Percentiles rank a stretch among this genome's conserved stretches.
Evolutionary conservation across 2,888 invertebrate genomes (phyloP).

Genomic region (Lymantria monacha): DNA sequence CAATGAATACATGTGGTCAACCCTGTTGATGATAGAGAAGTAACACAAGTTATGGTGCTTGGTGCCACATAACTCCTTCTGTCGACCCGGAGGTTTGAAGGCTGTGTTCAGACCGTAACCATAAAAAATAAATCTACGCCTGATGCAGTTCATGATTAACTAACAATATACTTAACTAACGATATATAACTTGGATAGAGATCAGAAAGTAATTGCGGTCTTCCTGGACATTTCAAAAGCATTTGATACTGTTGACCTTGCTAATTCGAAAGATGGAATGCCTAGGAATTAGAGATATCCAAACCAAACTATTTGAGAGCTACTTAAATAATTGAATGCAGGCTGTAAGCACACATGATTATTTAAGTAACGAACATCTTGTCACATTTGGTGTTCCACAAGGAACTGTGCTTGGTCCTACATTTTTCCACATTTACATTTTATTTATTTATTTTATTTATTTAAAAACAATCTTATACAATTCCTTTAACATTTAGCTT

Average conservation of each 20-base stretch:
- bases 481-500: too few relatives aligned
- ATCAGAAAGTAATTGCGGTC: constrained; percentile 2
- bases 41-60: too few relatives aligned
- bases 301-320: background rate
- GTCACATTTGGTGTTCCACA: background rate
- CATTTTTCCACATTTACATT: background rate
- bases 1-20: too few relatives aligned
- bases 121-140: constrained; percentile 6
- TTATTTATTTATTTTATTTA: too few relatives aligned
- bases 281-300: background rate
- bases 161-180: constrained; percentile 1
- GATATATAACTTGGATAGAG: constrained; percentile 4
- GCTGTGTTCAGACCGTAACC: too few relatives aligned
- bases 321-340: background rate
- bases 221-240: constrained; percentile 6
- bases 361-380: background rate
- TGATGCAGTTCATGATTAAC: constrained; percentile 10
- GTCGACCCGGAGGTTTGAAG: too few relatives aligned
- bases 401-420: constrained; percentile 1
- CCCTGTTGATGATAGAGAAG: too few relatives aligned
- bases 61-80: too few relatives aligned
- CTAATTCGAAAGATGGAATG: background rate
- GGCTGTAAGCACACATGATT: background rate
- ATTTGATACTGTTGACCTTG: constrained; percentile 3
- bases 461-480: too few relatives aligned